These are phyloP conservation scores for Sphyrna mokarran DNA, from an alignment of 2,113 vertebrate genomes.

Conservation along the genomic window DNA sequence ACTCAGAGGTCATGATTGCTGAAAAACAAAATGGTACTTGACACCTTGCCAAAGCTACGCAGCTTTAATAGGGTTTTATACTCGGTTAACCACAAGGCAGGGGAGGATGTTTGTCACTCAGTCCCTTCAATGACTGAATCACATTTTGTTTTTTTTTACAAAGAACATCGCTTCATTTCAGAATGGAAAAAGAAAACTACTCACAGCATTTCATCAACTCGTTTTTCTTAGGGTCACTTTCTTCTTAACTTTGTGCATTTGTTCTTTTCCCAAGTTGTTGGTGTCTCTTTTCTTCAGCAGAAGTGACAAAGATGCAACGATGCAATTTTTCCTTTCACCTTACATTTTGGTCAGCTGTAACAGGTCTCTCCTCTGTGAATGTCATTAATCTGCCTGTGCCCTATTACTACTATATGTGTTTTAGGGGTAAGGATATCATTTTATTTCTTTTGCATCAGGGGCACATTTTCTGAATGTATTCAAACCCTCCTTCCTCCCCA, in stretches of 20 bases:
- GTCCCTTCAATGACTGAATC: neutral
- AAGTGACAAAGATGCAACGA: neutral
- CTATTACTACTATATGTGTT: neutral
- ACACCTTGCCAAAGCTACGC: slow-evolving; percentile 2
- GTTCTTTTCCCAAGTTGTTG: neutral
- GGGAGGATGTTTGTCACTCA: neutral
- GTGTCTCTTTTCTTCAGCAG: neutral
- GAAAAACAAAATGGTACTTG: slow-evolving; percentile 11
- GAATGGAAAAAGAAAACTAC: neutral
- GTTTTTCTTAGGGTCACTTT: neutral
- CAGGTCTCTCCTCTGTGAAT: neutral
- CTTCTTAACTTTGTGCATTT: neutral
- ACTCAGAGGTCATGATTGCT: slow-evolving; percentile 8
- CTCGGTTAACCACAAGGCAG: neutral
- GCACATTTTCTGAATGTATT: neutral
- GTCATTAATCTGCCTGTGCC: neutral
- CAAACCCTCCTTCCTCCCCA: neutral
- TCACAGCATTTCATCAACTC: neutral
- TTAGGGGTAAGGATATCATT: neutral
- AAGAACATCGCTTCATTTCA: neutral
- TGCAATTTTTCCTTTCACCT: neutral
- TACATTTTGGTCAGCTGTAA: neutral
- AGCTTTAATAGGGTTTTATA: neutral
- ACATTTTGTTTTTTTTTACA: neutral
- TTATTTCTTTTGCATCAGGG: neutral